Conservation (phyloP, 2,888 invertebrate genomes). For the Pachymerium ferrugineum region DNA sequence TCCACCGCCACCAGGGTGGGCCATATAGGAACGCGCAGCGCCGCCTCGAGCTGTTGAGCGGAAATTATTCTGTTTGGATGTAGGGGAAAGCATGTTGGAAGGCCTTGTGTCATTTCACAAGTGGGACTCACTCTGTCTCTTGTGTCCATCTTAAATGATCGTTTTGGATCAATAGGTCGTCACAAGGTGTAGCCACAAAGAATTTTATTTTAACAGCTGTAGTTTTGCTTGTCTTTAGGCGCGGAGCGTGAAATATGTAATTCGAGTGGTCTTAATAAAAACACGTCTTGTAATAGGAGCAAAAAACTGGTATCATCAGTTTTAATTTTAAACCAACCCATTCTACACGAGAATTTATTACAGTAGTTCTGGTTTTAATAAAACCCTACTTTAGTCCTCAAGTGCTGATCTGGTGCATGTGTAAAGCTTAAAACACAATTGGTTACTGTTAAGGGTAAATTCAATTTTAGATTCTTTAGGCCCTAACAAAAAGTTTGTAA, state of each 20-base stretch:
- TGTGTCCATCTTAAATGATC: not conserved
- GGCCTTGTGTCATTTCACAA: not conserved
- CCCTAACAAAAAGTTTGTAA: too few relatives aligned
- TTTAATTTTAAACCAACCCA: conserved; percentile 2
- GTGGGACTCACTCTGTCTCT: not conserved
- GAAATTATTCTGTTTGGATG: conserved; percentile 33
- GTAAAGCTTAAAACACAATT: not conserved
- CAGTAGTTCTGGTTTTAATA: not conserved
- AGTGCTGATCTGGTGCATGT: not conserved
- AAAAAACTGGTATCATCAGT: not conserved
- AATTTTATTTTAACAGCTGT: too few relatives aligned
- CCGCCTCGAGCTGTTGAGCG: conserved; percentile 13
- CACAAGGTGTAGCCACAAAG: too few relatives aligned
- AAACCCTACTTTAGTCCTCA: conserved; percentile 8
- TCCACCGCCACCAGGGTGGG: conserved; percentile 29
- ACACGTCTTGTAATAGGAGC: not conserved
- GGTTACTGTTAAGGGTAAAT: too few relatives aligned
- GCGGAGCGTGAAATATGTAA: too few relatives aligned
- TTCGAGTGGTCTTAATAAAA: not conserved
- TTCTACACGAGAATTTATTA: not conserved
- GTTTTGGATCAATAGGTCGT: not conserved
- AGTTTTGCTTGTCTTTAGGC: too few relatives aligned
- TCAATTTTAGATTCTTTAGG: too few relatives aligned
- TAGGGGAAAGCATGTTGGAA: not conserved
- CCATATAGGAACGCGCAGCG: conserved; percentile 11